These are phyloP conservation scores for Watsonalla binaria DNA, from an alignment of 2,888 invertebrate species.

Conservation along the genomic window DNA sequence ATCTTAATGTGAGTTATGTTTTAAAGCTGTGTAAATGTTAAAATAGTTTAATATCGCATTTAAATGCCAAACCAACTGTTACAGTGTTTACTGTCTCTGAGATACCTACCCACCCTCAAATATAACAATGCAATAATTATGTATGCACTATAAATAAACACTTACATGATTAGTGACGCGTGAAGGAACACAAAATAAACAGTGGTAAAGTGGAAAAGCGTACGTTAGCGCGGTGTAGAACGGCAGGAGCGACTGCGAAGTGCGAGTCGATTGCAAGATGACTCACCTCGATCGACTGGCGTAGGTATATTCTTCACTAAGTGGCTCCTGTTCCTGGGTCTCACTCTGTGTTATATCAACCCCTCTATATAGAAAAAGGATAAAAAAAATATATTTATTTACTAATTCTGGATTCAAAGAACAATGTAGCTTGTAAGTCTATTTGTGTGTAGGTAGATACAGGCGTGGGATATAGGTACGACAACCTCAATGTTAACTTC, in stretches of 20 bases:
- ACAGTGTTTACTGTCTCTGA: background rate
- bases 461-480: no score
- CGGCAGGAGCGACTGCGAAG: constrained; percentile 33
- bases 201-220: constrained; percentile 19
- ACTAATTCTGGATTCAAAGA: no score
- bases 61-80: background rate
- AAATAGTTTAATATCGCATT: no score
- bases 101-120: background rate
- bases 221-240: constrained; percentile 35
- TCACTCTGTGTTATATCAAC: no score
- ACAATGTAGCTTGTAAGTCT: no score
- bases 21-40: no score
- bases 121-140: background rate
- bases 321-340: constrained; percentile 2
- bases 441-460: no score
- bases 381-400: no score
- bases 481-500: no score
- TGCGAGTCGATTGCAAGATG: constrained; percentile 22
- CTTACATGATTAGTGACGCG: background rate
- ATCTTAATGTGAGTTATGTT: no score
- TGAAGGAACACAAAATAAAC: background rate
- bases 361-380: no score
- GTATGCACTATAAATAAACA: constrained; percentile 5
- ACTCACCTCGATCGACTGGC: constrained; percentile 36
- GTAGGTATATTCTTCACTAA: constrained; percentile 11